A percentile compares a stretch with the other conserved stretches of the same genome.
Conservation (phyloP, 2,797 vertebrate genomes). For the Pachyuromys duprasi region DNA sequence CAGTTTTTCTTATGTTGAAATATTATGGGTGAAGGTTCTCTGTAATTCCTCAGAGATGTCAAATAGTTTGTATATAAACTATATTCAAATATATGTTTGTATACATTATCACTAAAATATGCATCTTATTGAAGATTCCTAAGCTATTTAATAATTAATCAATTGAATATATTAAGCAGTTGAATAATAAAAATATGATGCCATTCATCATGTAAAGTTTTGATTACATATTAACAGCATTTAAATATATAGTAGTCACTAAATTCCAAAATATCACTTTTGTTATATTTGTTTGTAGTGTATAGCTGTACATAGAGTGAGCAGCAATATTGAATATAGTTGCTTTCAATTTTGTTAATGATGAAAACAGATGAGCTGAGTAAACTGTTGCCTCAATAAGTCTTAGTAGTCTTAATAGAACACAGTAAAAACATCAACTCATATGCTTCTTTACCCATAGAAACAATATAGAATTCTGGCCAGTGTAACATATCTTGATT, state of each 20-base stretch:
- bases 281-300: not conserved
- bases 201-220: accelerated
- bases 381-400: not conserved
- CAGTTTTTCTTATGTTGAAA: not conserved
- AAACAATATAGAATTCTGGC: not conserved
- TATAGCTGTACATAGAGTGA: not conserved
- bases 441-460: not conserved
- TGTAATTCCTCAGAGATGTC: no score
- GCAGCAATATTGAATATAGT: not conserved
- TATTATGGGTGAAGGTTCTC: not conserved
- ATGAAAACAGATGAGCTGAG: not conserved
- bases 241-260: not conserved
- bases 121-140: not conserved
- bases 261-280: not conserved
- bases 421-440: not conserved
- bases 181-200: not conserved
- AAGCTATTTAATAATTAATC: not conserved
- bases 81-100: not conserved
- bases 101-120: not conserved
- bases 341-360: not conserved
- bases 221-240: not conserved
- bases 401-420: slow-evolving; percentile 22
- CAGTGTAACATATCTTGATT: not conserved
- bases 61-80: not conserved
- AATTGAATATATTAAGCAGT: not conserved